Base-by-base conservation (phyloP, 2,113 vertebrate species). In the Haemorhous mexicanus region DNA sequence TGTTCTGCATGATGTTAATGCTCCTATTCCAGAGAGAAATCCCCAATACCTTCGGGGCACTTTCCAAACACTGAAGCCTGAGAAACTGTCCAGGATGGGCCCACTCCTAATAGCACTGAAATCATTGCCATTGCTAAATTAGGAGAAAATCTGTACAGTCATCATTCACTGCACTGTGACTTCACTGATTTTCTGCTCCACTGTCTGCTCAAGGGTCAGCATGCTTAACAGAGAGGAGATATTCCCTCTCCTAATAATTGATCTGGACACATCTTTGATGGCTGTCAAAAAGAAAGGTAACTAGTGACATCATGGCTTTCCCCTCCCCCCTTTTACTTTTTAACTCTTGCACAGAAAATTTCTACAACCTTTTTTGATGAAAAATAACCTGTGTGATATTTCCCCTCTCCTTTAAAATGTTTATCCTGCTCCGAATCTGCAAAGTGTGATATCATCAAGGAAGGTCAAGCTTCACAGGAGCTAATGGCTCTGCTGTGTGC, bases 361-460 rank as follows among this genome's bases (percentile, higher is more conserved):
- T 89, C 78, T 43, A 43, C 46, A 53, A 69, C 70, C 39, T 76
- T 52, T 91, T 66, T 87, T 70, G 67, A 93, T 66, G 58, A 80
- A 89, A 87, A 91, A 89, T 59, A 89, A 91, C 91, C 90, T 66
- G 35, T 30, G 41, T 26, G 74, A 55, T 87, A 75, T 66, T 91
- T 92, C 66, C 50, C 70, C 74, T 94, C 70, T 82, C 87, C 81
- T 96, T 87, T 75, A 74, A 95, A 92, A 91, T 91, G 91, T 61
- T 94, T 96, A 91, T 58, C 82, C 75, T 76, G 67, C 90, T 80
- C 82, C 3, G 3, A 85, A 74, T 78, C 84, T 41, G 32, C 76
- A 67, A 84, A 84, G 93, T 68, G 69, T 55, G 59, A 15, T 41
- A 87, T 43, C 92, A 90, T 55, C 83, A 80, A 75, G 92, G 94